phyloP scores from a whole-genome alignment of 2,888 invertebrate species.

The Agrotis puta region DNA sequence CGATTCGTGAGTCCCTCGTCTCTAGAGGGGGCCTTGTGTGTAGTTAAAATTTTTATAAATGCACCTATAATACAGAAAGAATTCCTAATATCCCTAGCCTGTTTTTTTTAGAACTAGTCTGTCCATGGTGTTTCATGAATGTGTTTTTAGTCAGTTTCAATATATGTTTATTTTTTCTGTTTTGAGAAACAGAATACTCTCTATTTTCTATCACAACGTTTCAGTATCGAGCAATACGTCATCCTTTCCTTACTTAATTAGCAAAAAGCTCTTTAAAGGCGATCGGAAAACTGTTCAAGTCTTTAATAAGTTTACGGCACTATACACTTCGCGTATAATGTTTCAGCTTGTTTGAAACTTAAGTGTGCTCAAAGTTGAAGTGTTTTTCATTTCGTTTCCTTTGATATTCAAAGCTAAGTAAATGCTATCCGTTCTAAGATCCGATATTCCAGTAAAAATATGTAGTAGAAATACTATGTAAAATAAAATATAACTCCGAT shows the following conservation, averaged over 20 bases:
- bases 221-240: neutral
- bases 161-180: too few species aligned
- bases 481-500: neutral
- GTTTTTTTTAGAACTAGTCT: too few species aligned
- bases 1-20: too few species aligned
- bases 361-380: constrained; percentile 10
- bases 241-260: neutral
- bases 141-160: too few species aligned
- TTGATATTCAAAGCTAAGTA: constrained; percentile 1
- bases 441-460: neutral
- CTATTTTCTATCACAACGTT: neutral
- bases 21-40: too few species aligned
- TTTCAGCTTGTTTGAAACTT: constrained; percentile 9
- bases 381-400: neutral
- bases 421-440: neutral
- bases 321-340: neutral
- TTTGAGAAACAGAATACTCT: too few species aligned
- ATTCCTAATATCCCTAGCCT: too few species aligned
- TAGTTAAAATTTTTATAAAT: too few species aligned
- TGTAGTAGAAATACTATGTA: neutral
- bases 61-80: too few species aligned
- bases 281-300: constrained; percentile 6
- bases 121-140: too few species aligned
- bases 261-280: constrained; percentile 10
- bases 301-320: constrained; percentile 2